Evolutionary conservation across 1,140 invertebrate species (phyloP).

Genomic region (Trichomalopsis sarcophagae): DNA sequence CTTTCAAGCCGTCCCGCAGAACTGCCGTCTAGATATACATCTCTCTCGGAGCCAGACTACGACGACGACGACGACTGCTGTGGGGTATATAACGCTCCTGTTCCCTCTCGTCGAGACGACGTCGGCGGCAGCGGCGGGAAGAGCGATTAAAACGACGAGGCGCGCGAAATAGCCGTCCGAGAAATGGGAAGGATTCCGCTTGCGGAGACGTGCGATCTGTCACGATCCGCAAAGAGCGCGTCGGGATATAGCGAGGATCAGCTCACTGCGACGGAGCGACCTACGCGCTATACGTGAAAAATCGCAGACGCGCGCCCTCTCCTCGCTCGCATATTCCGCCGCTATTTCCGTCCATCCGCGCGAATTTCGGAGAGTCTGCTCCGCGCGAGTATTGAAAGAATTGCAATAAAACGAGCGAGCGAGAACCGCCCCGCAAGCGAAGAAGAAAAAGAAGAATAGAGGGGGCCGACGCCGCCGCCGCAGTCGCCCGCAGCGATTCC

Average conservation of each 20-base stretch:
- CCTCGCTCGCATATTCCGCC: slow-evolving; percentile 10
- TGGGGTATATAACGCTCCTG: background rate
- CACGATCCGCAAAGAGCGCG: background rate
- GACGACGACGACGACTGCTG: too few species aligned
- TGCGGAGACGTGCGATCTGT: background rate
- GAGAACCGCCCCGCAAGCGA: slow-evolving; percentile 43
- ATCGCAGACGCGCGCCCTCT: background rate
- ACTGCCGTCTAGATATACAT: background rate
- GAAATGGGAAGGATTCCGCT: slow-evolving; percentile 50
- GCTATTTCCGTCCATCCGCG: slow-evolving; percentile 41
- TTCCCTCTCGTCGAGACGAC: background rate
- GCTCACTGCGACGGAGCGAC: background rate
- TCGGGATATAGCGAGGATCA: slow-evolving; percentile 44
- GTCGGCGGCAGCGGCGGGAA: background rate
- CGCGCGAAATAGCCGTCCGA: background rate
- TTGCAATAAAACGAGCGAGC: slow-evolving; percentile 48
- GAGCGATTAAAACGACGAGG: slow-evolving; percentile 27
- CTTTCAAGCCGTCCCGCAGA: background rate
- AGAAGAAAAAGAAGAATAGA: background rate
- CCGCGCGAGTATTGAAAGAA: slow-evolving; percentile 43
- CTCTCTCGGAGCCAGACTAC: background rate
- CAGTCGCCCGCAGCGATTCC: slow-evolving; percentile 51
- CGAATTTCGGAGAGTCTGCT: slow-evolving; percentile 13
- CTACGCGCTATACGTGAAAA: slow-evolving; percentile 12
- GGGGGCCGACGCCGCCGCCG: background rate